phyloP scores from a whole-genome alignment of 2,797 vertebrate species.

The Hylomyscus alleni region DNA sequence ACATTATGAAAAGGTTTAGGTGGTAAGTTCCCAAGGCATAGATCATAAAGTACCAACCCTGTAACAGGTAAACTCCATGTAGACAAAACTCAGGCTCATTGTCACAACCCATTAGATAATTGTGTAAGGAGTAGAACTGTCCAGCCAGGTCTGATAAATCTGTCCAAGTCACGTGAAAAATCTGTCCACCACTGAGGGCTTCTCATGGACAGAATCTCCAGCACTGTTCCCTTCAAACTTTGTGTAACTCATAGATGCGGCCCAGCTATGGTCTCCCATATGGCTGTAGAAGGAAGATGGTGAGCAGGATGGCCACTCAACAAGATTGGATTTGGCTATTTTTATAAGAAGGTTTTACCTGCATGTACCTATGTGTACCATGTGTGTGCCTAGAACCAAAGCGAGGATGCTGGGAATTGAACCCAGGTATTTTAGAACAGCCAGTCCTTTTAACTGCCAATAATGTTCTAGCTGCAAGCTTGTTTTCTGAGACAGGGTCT shows the following conservation, averaged over 20 bases:
- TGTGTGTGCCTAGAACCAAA: background rate
- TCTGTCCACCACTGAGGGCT: constrained; percentile 94
- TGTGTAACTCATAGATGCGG: constrained; percentile 87
- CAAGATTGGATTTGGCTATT: background rate
- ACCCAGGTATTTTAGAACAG: background rate
- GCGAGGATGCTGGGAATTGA: background rate
- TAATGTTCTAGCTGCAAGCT: background rate
- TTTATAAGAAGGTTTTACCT: background rate
- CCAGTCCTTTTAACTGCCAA: background rate
- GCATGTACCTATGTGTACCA: background rate
- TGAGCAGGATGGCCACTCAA: background rate
- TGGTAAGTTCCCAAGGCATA: constrained; percentile 99
- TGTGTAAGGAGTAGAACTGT: constrained; percentile 98
- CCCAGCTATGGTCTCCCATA: background rate
- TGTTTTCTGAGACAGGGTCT: background rate
- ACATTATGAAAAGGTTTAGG: constrained; percentile 99
- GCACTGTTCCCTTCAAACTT: constrained; percentile 99
- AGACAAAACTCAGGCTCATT: constrained; percentile 94
- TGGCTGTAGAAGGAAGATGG: background rate
- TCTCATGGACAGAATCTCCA: constrained; percentile 98
- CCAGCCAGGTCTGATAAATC: constrained; percentile 99
- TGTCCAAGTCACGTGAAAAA: constrained; percentile 97
- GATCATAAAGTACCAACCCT: constrained; percentile 99
- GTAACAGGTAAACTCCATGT: constrained; percentile 99
- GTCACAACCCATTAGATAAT: constrained; percentile 94